These are phyloP conservation scores for Brachyptera putata DNA, from an alignment of 2,888 invertebrate species.

Conservation along the genomic window DNA sequence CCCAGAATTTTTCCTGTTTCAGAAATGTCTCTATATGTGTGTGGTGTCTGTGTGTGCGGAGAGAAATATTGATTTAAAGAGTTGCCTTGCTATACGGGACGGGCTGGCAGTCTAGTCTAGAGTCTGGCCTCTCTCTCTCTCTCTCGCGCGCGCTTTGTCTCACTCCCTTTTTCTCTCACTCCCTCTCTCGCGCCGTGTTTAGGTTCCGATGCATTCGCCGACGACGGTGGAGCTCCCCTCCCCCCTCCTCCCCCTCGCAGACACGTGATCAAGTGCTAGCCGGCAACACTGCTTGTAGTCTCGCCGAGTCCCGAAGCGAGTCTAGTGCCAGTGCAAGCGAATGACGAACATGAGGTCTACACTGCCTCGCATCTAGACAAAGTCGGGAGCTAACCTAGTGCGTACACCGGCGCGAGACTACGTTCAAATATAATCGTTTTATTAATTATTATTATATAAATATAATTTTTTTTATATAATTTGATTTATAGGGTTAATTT, in stretches of 20 bases:
- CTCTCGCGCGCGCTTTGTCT: no score
- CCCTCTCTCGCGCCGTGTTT: slow-evolving; percentile 1
- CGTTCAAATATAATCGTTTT: no score
- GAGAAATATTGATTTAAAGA: background rate
- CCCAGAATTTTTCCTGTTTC: no score
- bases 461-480: background rate
- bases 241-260: background rate
- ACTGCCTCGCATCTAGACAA: background rate
- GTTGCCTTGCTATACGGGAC: no score
- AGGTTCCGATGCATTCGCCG: background rate
- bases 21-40: no score
- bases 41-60: no score
- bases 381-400: background rate
- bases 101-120: no score
- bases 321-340: background rate
- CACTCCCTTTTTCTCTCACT: no score
- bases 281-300: background rate
- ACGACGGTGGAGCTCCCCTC: background rate
- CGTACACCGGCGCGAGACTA: background rate
- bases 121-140: no score
- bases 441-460: no score
- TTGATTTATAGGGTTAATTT: background rate
- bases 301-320: slow-evolving; percentile 5
- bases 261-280: background rate
- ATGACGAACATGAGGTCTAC: background rate